Base-by-base conservation (phyloP, 53 echinoderm and acorn worm species). In the Hippasteria phrygiana region DNA sequence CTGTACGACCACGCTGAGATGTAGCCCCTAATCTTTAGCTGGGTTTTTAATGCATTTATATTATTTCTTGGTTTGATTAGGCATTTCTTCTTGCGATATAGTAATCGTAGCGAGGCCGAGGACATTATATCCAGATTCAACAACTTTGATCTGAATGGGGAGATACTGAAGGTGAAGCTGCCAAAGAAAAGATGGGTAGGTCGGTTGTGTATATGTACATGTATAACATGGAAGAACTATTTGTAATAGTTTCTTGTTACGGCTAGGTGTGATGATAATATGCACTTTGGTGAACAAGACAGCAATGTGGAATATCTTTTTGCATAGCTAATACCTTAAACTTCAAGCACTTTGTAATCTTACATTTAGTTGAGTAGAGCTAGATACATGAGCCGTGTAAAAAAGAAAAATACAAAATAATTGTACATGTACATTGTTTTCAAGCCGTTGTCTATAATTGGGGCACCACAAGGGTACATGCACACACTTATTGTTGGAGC, bases 61-160 rank as follows among this genome's bases (percentile, higher is more conserved):
- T 34, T 66, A 3, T 27, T 28, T 27, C 5, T 27, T 66, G 4
- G 17, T 71, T 71, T 38, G 46, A 28, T 16, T 27, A 74, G 74
- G 74, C 74, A 74, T 74, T 74, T 74, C 40, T 74, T 74, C 74
- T 47, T 74, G 74, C 37, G 74, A 11, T 74, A 74, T 26, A 43
- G n/a, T 3, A 74, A 0, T 74, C 22, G 5, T 1, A 20, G 28
- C 0, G 74, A 43, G 45, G 74, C 74, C 24, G 45, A 74, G 46
- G 46, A 45, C 16, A 2, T 74, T 5, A 74, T 74, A 5, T n/a
- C 74, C 0, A 32, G 74, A 43, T 74, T 46, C 40, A n/a, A 74
- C 27, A 45, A 74, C 27, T 74, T 24, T 47, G 9, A 74, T 11
- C 47, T 74, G 26, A 26, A 26, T 3, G 45, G 28, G 2, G 24